A percentile compares a stretch with the other conserved stretches of the same genome.
phyloP scores from a whole-genome alignment of 2,113 vertebrate species.

The Tychaedon coryphoeus region DNA sequence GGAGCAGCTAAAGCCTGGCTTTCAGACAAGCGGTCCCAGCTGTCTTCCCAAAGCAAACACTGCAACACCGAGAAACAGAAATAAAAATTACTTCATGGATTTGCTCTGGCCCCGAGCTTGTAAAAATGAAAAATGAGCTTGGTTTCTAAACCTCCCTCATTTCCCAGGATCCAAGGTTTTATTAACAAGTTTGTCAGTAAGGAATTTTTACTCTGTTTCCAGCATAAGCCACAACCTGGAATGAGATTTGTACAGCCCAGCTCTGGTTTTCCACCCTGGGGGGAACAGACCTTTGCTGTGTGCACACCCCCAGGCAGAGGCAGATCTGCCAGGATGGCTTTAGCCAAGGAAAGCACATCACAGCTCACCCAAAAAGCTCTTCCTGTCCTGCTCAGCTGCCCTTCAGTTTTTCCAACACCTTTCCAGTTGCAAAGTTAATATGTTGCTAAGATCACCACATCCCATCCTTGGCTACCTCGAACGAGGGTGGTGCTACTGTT shows the following conservation, averaged over 20 bases:
- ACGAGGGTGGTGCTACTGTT: neutral
- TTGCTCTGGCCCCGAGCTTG: neutral
- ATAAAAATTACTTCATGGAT: constrained; percentile 32
- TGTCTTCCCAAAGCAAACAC: neutral
- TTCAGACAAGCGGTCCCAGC: neutral
- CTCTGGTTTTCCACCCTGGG: neutral
- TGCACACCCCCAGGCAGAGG: neutral
- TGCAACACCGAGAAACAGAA: neutral
- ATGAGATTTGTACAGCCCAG: neutral
- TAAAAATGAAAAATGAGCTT: neutral
- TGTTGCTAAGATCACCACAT: neutral
- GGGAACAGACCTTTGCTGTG: neutral
- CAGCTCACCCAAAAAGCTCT: neutral
- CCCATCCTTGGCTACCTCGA: neutral
- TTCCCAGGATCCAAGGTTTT: neutral
- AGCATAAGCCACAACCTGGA: neutral
- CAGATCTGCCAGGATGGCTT: neutral
- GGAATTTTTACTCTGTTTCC: neutral
- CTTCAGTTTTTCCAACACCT: neutral
- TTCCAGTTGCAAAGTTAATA: neutral
- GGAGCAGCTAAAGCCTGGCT: neutral
- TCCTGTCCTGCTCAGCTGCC: rapidly evolving
- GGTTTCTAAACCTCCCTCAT: neutral
- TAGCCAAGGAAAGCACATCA: neutral
- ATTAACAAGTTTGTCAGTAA: neutral